These are phyloP conservation scores for Streblospio benedicti DNA, from an alignment of 1,140 invertebrate genomes.

Conservation along the genomic window DNA sequence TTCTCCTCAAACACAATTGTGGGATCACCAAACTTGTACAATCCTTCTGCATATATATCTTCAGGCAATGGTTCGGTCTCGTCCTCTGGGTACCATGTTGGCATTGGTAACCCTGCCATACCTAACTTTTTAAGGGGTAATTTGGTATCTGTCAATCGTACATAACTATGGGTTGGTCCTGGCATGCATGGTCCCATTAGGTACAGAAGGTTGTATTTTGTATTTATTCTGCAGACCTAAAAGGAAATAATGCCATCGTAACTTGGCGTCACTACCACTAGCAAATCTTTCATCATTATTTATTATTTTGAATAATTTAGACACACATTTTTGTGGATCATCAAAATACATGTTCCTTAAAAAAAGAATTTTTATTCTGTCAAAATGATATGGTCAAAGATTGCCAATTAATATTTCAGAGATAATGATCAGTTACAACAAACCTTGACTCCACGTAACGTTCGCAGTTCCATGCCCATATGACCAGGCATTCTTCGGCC, in stretches of 20 bases:
- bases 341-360: background rate
- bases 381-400: background rate
- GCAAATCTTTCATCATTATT: background rate
- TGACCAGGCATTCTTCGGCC: conserved; percentile 95
- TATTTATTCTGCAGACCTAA: conserved; percentile 82
- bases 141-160: conserved; percentile 72
- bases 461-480: conserved; percentile 74
- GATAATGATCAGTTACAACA: conserved; percentile 13
- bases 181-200: conserved; percentile 70
- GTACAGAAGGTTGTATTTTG: conserved; percentile 86
- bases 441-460: conserved; percentile 63
- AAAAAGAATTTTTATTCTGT: background rate
- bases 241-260: conserved; percentile 19
- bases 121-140: conserved; percentile 48
- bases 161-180: conserved; percentile 69
- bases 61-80: conserved; percentile 55
- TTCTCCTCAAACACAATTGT: conserved; percentile 60
- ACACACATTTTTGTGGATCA: background rate
- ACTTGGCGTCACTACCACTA: background rate
- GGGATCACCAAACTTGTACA: conserved; percentile 62
- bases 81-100: conserved; percentile 62
- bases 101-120: conserved; percentile 55
- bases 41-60: conserved; percentile 61
- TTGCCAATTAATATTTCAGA: background rate
- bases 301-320: background rate